Base-by-base conservation (phyloP, 1,140 invertebrate genomes). In the Samia ricini region DNA sequence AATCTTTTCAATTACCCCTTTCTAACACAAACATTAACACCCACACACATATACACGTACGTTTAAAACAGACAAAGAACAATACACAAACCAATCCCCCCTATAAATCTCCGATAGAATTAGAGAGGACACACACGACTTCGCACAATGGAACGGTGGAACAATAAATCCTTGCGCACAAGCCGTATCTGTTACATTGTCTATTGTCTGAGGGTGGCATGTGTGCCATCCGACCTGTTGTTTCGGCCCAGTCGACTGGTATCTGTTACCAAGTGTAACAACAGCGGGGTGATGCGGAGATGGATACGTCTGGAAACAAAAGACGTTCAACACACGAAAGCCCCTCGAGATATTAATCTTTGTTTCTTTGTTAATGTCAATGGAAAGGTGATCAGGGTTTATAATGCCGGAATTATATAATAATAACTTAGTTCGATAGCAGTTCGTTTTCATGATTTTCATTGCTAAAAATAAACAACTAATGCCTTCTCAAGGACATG, bases 51-150 rank as follows among this genome's bases (percentile, higher is more conserved):
- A 15, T 15, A 36, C 33, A 42, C 33, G 33, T 42, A 42, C 33
- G 33, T 15, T 42, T 15, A 1, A 15, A 7, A 42, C 33, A 42
- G 33, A 1, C 22, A 52, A 52, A 55, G 52, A 22, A 55, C 52
- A 55, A 55, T 55, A 55, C 52, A 52, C 50, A 52, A 52, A 55
- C 52, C 52, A 23, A 55, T 22, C 52, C 20, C 19, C 12, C 10
- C 52, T n/a, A 24, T 55, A 55, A 24, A 55, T 55, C 52, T n/a
- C 24, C 52, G 22, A 55, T 55, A 24, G 52, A 55, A 55, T 55
- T 55, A 55, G 52, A n/a, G n/a, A n/a, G n/a, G n/a, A n/a, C n/a
- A 24, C 33, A 42, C 33, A 42, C 33, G 33, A 42, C 52, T 23
- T n/a, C 52, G 52, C 22, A 55, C 52, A 55, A 55, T 55, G 22